Base-by-base conservation (phyloP, 23 tunicate species). In the Aplidium turbinatum region DNA sequence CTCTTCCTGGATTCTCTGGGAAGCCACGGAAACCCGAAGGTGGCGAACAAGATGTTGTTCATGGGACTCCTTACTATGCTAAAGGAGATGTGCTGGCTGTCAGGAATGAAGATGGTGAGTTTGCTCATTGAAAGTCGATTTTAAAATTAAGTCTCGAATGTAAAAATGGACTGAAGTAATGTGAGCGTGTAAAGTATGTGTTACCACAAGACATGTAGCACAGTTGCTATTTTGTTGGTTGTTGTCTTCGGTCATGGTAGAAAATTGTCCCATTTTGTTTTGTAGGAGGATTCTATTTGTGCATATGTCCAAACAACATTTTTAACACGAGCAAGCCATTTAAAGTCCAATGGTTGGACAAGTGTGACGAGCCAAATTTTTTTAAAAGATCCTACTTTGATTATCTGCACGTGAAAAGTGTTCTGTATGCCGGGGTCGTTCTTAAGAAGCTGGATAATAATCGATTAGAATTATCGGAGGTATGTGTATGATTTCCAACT, bases 11-110 rank as follows among this genome's bases (percentile, higher is more conserved):
- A n/a, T n/a, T n/a, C n/a, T n/a, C 78, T 47, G 46, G 34, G 26
- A 69, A 70, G 33, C 85, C 65, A 55, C 73, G 66, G 58, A 53
- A 55, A 32, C 16, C 54, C 6, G 82, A 79, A 2, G 33, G 26
- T 0, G 42, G 51, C 13, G 53, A 47, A 0, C 65, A 45, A 11
- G 78, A 58, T 16, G 33, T 72, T 22, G 51, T 67, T 19, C 76
- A 48, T 33, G 94, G 81, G 19, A 56, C 87, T 29, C 96, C 96
- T 7, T 88, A 81, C 45, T 90, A 79, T 72, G 81, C 82, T 16
- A 91, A 91, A 67, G 98, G 98, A 57, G 80, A 84, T 26, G 91
- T 91, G 0, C 79, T 91, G 35, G 98, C 98, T 58, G 98, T 91
- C 22, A 65, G 98, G 57, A 84, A 79, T 60, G 98, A 91, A 75